Percentiles rank a stretch among this genome's conserved stretches.
These are phyloP conservation scores for Chironomus striatipennis DNA, from an alignment of 1,140 invertebrate species.

Conservation along the genomic window DNA sequence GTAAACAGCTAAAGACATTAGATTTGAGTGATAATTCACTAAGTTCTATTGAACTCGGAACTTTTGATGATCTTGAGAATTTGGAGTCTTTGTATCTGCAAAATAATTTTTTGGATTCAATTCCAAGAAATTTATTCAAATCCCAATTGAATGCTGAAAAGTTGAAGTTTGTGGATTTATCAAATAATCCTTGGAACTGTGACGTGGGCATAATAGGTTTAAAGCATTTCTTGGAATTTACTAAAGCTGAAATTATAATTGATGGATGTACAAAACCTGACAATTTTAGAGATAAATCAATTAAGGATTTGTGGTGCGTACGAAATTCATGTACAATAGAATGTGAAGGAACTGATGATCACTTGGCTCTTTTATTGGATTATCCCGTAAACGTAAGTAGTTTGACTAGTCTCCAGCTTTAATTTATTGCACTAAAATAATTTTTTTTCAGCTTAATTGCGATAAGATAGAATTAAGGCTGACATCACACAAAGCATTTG, in stretches of 20 bases:
- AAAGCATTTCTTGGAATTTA: background rate
- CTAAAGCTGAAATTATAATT: background rate
- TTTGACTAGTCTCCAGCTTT: no score
- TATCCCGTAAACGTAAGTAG: no score
- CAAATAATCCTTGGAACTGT: background rate
- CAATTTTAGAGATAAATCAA: background rate
- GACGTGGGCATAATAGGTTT: background rate
- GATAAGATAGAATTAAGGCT: no score
- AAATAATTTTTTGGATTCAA: background rate
- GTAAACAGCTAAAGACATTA: background rate
- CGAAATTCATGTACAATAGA: background rate
- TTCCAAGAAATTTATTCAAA: background rate
- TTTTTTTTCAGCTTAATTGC: no score
- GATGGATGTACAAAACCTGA: background rate
- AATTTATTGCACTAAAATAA: no score
- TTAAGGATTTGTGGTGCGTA: background rate
- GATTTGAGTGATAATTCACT: background rate
- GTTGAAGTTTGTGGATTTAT: background rate
- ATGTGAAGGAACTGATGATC: background rate
- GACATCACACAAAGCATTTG: background rate
- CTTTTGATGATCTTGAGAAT: background rate
- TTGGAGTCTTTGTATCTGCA: background rate
- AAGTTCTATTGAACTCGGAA: background rate
- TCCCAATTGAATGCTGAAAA: background rate
- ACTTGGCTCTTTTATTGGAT: no score